Conservation (phyloP, 1,140 invertebrate species). For the Drosophila pandora region DNA sequence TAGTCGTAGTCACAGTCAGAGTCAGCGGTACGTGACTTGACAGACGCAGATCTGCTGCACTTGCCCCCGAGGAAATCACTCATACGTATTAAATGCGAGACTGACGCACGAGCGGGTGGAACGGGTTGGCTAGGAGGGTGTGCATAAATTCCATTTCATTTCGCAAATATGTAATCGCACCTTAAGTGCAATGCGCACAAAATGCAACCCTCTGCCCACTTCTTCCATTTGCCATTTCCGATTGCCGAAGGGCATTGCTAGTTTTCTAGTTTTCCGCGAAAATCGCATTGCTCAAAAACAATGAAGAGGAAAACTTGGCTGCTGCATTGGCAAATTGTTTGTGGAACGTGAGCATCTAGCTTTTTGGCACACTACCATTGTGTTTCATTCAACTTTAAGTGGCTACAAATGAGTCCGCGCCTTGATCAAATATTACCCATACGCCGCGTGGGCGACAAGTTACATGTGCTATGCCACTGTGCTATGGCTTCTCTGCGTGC, state of each 20-base stretch:
- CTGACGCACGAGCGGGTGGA: constrained; percentile 13
- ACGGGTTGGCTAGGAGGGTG: background rate
- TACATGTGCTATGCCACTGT: constrained; percentile 8
- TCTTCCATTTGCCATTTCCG: constrained; percentile 3
- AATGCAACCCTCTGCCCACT: background rate
- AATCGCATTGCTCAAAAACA: constrained; percentile 17
- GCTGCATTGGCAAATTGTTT: constrained; percentile 63
- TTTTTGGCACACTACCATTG: constrained; percentile 6
- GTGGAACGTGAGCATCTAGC: constrained; percentile 53
- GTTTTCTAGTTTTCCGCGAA: background rate
- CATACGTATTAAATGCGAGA: constrained; percentile 44
- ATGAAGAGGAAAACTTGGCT: constrained; percentile 28
- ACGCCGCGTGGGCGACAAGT: constrained; percentile 36
- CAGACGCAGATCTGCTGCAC: constrained; percentile 17
- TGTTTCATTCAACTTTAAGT: constrained; percentile 43
- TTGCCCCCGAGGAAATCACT: constrained; percentile 61
- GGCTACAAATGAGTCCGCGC: constrained; percentile 31
- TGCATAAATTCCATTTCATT: constrained; percentile 73
- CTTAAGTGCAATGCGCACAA: constrained; percentile 54
- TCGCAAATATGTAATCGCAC: constrained; percentile 76
- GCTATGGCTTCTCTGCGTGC: constrained; percentile 4
- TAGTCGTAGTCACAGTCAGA: background rate
- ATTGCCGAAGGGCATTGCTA: constrained; percentile 26
- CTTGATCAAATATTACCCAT: constrained; percentile 46
- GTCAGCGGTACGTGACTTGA: constrained; percentile 34